phyloP scores from a whole-genome alignment of 2,888 invertebrate genomes.

The Cosmia pyralina region DNA sequence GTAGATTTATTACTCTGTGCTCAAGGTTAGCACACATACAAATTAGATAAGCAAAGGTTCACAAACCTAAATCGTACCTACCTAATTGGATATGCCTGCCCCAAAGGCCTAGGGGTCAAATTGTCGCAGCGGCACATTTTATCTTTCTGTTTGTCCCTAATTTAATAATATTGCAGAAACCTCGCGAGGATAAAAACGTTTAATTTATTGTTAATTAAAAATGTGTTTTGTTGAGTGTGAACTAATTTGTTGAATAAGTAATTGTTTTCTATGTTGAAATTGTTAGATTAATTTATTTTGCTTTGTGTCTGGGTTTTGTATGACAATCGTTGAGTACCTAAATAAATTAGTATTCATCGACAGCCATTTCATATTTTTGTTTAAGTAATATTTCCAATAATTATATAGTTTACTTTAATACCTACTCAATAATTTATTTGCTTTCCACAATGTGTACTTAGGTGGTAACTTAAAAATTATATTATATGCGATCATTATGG shows the following conservation, averaged over 20 bases:
- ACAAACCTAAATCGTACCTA: slow-evolving; percentile 53
- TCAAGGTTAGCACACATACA: slow-evolving; percentile 30
- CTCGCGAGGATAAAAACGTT: slow-evolving; percentile 38
- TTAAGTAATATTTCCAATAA: not conserved
- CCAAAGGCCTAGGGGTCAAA: slow-evolving; percentile 40
- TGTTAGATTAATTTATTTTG: slow-evolving; percentile 17
- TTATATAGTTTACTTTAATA: too few relatives aligned
- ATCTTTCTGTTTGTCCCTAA: slow-evolving; percentile 46
- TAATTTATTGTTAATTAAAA: slow-evolving; percentile 58
- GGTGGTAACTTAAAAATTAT: too few relatives aligned
- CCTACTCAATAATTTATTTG: too few relatives aligned
- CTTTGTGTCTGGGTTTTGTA: slow-evolving; percentile 18
- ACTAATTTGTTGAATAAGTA: slow-evolving; percentile 33
- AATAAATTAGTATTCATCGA: not conserved
- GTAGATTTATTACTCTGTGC: too few relatives aligned
- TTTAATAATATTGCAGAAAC: slow-evolving; percentile 49
- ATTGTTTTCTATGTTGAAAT: slow-evolving; percentile 31
- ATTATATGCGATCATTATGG: too few relatives aligned
- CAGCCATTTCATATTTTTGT: not conserved
- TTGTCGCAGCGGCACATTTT: slow-evolving; percentile 54
- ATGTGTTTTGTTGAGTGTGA: slow-evolving; percentile 43
- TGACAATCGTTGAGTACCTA: not conserved
- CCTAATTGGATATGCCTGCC: slow-evolving; percentile 62
- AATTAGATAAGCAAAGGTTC: slow-evolving; percentile 64
- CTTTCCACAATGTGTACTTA: too few relatives aligned